Evolutionary conservation across 2,888 invertebrate species (phyloP).

Genomic region (Sylvicola cinctus): DNA sequence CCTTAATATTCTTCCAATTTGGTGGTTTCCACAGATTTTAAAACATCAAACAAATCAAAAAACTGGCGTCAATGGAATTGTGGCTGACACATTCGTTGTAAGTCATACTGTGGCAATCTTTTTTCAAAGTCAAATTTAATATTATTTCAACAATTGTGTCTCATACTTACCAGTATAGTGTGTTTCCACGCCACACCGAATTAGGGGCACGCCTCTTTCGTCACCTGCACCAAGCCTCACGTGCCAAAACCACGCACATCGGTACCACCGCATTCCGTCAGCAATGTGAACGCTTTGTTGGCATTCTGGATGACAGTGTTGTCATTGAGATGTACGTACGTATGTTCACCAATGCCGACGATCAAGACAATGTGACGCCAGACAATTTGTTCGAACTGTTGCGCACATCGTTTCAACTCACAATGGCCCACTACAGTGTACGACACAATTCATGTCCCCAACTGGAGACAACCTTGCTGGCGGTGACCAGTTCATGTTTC

Average conservation of each 20-base stretch:
- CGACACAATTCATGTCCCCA: too few species aligned
- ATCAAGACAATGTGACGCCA: conserved; percentile 35
- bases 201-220: conserved; percentile 46
- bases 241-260: conserved; percentile 38
- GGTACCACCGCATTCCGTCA: conserved; percentile 43
- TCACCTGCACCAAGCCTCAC: conserved; percentile 36
- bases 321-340: conserved; percentile 49
- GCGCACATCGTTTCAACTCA: conserved; percentile 53
- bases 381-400: conserved; percentile 43
- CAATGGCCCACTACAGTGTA: conserved; percentile 60
- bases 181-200: conserved; percentile 59
- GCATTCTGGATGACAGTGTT: conserved; percentile 33
- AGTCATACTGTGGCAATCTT: conserved; percentile 18
- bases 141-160: background rate
- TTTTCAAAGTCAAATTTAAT: background rate
- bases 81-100: conserved; percentile 40
- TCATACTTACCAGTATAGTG: conserved; percentile 32
- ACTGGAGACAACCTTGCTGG: conserved; percentile 47
- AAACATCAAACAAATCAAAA: conserved; percentile 45
- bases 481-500: conserved; percentile 61
- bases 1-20: background rate
- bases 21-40: conserved; percentile 32
- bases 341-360: conserved; percentile 34
- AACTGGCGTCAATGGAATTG: conserved; percentile 50
- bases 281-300: conserved; percentile 45